These are phyloP conservation scores for Oikopleura dioica DNA, from an alignment of 23 tunicate genomes.

Conservation along the genomic window DNA sequence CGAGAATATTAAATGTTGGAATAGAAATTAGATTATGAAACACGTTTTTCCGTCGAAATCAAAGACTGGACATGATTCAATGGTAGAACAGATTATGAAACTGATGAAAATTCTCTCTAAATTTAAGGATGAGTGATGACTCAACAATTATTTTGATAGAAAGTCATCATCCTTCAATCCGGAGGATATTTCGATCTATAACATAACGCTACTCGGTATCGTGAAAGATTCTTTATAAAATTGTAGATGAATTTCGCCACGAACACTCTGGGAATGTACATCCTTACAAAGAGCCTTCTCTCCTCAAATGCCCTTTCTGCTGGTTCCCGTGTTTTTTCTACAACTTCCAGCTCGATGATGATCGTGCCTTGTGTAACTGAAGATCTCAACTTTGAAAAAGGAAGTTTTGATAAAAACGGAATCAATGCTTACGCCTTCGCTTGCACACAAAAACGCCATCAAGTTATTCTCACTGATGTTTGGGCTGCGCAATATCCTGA, in stretches of 20 bases:
- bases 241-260: conserved; percentile 77
- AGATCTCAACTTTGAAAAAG: conserved; percentile 25
- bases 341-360: conserved; percentile 72
- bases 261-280: conserved; percentile 67
- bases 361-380: conserved; percentile 25
- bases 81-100: no score
- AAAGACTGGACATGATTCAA: no score
- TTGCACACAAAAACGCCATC: conserved; percentile 66
- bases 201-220: no score
- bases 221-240: no score
- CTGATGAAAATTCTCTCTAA: no score
- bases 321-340: conserved; percentile 53
- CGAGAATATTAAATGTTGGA: no score
- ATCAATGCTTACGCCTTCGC: conserved; percentile 83
- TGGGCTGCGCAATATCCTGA: conserved; percentile 42
- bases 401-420: conserved; percentile 32
- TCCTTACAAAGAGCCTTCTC: conserved; percentile 31
- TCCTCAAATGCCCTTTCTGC: conserved; percentile 25
- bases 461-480: conserved; percentile 35
- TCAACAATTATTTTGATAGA: no score
- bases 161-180: no score
- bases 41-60: no score
- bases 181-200: no score
- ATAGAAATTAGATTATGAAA: no score
- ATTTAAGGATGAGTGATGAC: no score